Conservation (phyloP, 1,140 invertebrate genomes). For the Sitobion miscanthi region DNA sequence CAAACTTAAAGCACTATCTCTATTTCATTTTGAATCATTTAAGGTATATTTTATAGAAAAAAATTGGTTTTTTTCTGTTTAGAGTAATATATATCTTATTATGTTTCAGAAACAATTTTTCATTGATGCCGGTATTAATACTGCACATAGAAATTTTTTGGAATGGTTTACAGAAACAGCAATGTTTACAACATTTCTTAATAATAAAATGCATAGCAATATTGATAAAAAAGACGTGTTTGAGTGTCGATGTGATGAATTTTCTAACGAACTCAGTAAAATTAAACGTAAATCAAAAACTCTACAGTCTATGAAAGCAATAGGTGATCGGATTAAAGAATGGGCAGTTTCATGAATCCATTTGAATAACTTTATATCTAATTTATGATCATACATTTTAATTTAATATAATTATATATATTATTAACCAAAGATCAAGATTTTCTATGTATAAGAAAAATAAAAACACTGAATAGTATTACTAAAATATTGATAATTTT, state of each 20-base stretch:
- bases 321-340: conserved; percentile 47
- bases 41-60: neutral
- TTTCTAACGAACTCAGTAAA: conserved; percentile 29
- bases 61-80: neutral
- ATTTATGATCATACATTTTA: neutral
- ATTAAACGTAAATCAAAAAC: conserved; percentile 53
- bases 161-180: conserved; percentile 85
- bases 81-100: conserved; percentile 48
- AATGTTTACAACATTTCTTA: conserved; percentile 71
- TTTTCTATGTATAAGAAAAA: neutral
- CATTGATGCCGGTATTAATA: conserved; percentile 67
- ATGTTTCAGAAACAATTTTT: conserved; percentile 70
- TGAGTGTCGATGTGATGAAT: conserved; percentile 42
- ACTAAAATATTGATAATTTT: conserved; percentile 39
- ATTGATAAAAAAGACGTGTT: conserved; percentile 58
- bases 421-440: conserved; percentile 41
- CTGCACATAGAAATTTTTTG: conserved; percentile 73
- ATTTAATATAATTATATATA: conserved; percentile 32
- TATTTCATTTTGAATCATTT: neutral
- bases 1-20: no score
- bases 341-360: conserved; percentile 48
- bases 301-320: neutral
- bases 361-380: neutral
- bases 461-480: conserved; percentile 34
- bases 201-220: conserved; percentile 57